Evolutionary conservation across 2,797 vertebrate genomes (phyloP).

Genomic region (Hybognathus amarus): DNA sequence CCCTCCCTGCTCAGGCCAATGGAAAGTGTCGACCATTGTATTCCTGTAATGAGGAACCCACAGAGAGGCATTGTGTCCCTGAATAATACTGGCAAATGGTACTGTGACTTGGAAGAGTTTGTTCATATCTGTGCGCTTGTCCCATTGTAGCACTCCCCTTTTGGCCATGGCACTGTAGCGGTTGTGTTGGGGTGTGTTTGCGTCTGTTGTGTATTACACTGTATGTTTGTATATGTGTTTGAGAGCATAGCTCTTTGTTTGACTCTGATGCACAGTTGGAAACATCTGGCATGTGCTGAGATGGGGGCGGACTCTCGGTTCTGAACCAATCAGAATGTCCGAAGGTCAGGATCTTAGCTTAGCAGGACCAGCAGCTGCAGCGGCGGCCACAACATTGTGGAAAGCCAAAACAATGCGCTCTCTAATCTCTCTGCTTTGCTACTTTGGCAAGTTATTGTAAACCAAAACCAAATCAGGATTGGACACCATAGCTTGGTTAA

Average conservation of each 20-base stretch:
- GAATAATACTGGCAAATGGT: conserved; percentile 77
- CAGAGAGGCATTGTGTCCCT: conserved; percentile 75
- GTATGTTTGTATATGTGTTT: conserved; percentile 38
- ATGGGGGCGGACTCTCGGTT: conserved; percentile 45
- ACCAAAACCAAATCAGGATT: not conserved
- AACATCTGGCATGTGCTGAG: conserved; percentile 72
- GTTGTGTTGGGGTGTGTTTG: conserved; percentile 20
- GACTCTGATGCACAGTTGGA: conserved; percentile 70
- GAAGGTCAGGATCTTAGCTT: conserved; percentile 42
- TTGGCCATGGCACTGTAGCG: not conserved
- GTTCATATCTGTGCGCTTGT: conserved; percentile 45
- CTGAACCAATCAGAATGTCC: conserved; percentile 52
- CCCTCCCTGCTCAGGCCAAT: conserved; percentile 24
- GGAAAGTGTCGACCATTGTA: conserved; percentile 64
- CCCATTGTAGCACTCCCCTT: conserved; percentile 33
- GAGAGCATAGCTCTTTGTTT: conserved; percentile 62
- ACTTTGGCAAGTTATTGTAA: not conserved
- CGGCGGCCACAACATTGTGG: not conserved
- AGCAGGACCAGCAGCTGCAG: conserved; percentile 50
- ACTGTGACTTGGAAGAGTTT: conserved; percentile 63
- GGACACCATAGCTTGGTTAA: not conserved
- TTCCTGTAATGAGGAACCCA: conserved; percentile 72
- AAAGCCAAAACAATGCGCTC: conserved; percentile 41
- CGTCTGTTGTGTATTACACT: conserved; percentile 26
- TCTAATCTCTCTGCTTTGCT: conserved; percentile 11